Evolutionary conservation across 2,888 invertebrate species (phyloP), one percentile per base, ranked within the genome.

Genomic region (Lithophane ornitopus): DNA sequence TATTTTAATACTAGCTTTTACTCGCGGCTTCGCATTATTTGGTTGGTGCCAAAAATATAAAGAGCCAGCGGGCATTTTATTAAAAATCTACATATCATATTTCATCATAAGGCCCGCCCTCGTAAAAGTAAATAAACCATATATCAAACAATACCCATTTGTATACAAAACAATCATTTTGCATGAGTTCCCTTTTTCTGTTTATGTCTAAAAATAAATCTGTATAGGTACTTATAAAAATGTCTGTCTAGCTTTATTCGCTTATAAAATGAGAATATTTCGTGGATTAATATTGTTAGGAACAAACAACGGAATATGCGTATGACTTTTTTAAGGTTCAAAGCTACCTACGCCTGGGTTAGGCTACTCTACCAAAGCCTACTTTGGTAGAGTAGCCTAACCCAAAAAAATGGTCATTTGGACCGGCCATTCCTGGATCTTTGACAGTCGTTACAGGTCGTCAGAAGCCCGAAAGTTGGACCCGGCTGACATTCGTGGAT

Each of bases 111-210:
- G 22, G 34, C 39, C 41, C 11, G 11, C 65, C n/a, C 76, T 76
- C 70, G 61, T 70, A 81, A 75, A 80, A 80, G 58, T 76, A 81
- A 80, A 80, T 70, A 81, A 76, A 76, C 59, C 76, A 67, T 76
- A 67, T 62, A 70, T 81, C 66, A 70, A 66, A 81, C 54, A 61
- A 46, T 66, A 56, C 49, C 12, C 76, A 81, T 80, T 80, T 63
- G 69, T 80, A 81, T 49, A 65, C 46, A 80, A 80, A 80, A 81
- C 76, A 80, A 80, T 80, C 16, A 70, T 80, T 80, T 81, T 65
- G 61, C 76, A 66, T 81, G 81, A 81, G 81, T 76, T 80, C 49
- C 41, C 44, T 34, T 76, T 44, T 76, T 49, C 52, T 70, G 80
- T 70, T 81, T 76, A 66, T 41, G 16, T 80, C 4, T 34, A 34